Percentiles rank a stretch among this genome's conserved stretches.
Evolutionary conservation across 1,140 invertebrate species (phyloP).

Genomic region (Armadillidium nasatum): DNA sequence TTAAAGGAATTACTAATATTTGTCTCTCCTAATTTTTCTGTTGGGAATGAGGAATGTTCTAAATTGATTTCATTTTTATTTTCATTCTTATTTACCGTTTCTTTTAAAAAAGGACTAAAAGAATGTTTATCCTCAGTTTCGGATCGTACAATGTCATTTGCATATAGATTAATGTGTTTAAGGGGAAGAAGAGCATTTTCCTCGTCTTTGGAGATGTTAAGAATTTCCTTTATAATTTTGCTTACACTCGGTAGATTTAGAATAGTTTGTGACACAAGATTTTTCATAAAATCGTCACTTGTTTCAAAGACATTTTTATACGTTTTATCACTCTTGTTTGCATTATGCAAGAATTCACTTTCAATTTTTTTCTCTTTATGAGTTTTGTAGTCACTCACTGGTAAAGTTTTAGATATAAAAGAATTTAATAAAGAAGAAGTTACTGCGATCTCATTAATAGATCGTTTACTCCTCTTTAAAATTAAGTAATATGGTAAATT

Average conservation of each 20-base stretch:
- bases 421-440: neutral
- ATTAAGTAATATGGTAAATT: neutral
- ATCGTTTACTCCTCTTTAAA: neutral
- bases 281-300: neutral
- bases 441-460: neutral
- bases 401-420: neutral
- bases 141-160: neutral
- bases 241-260: slow-evolving; percentile 1
- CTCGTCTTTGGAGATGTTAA: slow-evolving; percentile 3
- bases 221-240: neutral
- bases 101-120: neutral
- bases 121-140: slow-evolving; percentile 10
- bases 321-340: neutral
- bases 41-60: neutral
- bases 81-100: neutral
- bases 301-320: neutral
- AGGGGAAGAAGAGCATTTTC: neutral
- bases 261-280: neutral
- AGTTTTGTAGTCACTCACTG: neutral
- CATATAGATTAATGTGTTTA: neutral
- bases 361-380: neutral
- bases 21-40: no score
- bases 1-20: no score
- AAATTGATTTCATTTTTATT: neutral
- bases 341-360: neutral